Evolutionary conservation across 2,113 vertebrate species (phyloP).

Genomic region (Cichladusa arquata): DNA sequence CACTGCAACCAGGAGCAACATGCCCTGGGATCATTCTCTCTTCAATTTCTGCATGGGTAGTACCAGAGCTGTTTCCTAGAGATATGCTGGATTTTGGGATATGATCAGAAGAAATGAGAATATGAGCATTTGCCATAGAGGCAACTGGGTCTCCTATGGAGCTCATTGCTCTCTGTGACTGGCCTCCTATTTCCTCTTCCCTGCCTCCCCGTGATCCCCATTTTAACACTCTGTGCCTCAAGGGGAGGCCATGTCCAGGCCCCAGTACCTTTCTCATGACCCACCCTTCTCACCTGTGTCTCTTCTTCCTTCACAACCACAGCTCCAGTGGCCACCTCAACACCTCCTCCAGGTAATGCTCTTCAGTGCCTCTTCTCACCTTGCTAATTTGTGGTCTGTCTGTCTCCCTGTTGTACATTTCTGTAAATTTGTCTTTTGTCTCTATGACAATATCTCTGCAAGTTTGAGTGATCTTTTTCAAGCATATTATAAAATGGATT

Average conservation of each 20-base stretch:
- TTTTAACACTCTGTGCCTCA: rapidly evolving
- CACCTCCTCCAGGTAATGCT: neutral
- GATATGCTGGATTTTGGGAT: rapidly evolving
- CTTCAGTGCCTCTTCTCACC: neutral
- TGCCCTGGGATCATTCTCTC: rapidly evolving
- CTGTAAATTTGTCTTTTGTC: neutral
- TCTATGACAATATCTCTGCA: neutral
- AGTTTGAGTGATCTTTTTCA: neutral
- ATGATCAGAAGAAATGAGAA: no score
- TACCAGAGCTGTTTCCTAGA: neutral
- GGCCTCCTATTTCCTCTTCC: rapidly evolving
- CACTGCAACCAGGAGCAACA: rapidly evolving
- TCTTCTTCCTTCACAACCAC: neutral
- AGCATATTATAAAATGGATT: neutral
- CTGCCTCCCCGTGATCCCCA: rapidly evolving
- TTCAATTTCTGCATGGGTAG: rapidly evolving
- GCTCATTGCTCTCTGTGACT: rapidly evolving
- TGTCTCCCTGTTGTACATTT: rapidly evolving
- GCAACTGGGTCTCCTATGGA: rapidly evolving
- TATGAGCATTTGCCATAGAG: rapidly evolving
- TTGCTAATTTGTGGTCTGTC: neutral
- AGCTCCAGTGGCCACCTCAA: neutral
- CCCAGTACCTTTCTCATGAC: neutral
- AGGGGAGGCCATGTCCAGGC: rapidly evolving
- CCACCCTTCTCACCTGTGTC: rapidly evolving